Percentiles rank a stretch among this genome's conserved stretches.
These are phyloP conservation scores for Periophthalmodon schlosseri DNA, from an alignment of 2,113 vertebrate genomes.

Conservation along the genomic window DNA sequence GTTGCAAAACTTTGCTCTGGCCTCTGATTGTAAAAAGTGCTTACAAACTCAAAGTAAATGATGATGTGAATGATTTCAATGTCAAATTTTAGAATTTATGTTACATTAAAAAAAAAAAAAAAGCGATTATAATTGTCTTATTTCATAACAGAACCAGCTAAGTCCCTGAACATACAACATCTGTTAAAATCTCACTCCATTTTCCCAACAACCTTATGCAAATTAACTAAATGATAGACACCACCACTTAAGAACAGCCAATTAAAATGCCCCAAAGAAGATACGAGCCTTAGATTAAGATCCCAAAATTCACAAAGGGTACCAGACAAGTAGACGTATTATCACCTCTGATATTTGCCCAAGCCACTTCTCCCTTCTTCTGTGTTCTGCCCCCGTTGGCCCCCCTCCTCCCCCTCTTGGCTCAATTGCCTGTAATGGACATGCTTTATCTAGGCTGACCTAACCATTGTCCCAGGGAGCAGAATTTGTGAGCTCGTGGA, in stretches of 20 bases:
- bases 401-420: slow-evolving; percentile 12
- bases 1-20: too few species aligned
- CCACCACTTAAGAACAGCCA: background rate
- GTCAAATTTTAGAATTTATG: background rate
- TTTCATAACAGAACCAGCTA: too few species aligned
- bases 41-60: too few species aligned
- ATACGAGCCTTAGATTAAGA: slow-evolving; percentile 12
- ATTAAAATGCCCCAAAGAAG: slow-evolving; percentile 28
- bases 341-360: slow-evolving; percentile 65
- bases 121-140: too few species aligned
- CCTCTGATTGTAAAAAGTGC: too few species aligned
- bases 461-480: slow-evolving; percentile 74
- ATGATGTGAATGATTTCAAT: too few species aligned
- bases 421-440: slow-evolving; percentile 85
- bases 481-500: slow-evolving; percentile 79
- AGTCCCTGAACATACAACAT: too few species aligned
- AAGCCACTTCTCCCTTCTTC: slow-evolving; percentile 35
- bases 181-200: too few species aligned
- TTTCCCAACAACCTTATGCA: too few species aligned
- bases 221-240: background rate
- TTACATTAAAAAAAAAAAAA: too few species aligned
- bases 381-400: slow-evolving; percentile 30
- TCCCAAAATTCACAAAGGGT: slow-evolving; percentile 45
- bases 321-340: slow-evolving; percentile 63
- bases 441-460: slow-evolving; percentile 79